These are phyloP conservation scores for Drosophila simulans DNA, from an alignment of 1,140 invertebrate genomes.

Conservation along the genomic window DNA sequence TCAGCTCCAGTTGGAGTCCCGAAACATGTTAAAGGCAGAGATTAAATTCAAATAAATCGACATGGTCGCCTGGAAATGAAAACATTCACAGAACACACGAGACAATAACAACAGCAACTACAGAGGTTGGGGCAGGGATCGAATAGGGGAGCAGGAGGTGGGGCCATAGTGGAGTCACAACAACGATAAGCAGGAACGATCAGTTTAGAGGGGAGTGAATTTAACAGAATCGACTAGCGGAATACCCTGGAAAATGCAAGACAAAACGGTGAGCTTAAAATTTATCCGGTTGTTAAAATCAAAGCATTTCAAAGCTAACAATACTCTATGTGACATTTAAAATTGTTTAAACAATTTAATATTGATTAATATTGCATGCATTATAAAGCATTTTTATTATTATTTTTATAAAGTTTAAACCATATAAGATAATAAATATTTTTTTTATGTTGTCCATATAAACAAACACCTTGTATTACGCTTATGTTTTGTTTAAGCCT, in stretches of 20 bases:
- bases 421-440: too few species aligned
- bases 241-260: constrained; percentile 3
- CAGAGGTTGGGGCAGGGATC: constrained; percentile 3
- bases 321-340: too few species aligned
- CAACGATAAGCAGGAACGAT: constrained; percentile 50
- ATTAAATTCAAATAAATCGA: constrained; percentile 84
- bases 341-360: too few species aligned
- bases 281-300: too few species aligned
- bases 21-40: constrained; percentile 70
- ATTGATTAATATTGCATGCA: too few species aligned
- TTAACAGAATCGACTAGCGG: too few species aligned
- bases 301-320: too few species aligned
- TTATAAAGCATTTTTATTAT: too few species aligned
- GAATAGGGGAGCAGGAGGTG: constrained; percentile 1
- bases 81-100: constrained; percentile 75
- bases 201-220: constrained; percentile 11
- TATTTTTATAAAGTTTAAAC: too few species aligned
- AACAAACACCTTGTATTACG: too few species aligned
- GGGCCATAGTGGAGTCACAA: constrained; percentile 48
- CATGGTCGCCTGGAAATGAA: constrained; percentile 78
- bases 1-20: constrained; percentile 46
- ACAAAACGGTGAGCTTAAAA: not conserved
- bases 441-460: too few species aligned
- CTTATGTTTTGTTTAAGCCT: too few species aligned
- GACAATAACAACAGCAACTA: constrained; percentile 53